Conservation (phyloP, 2,113 vertebrate species). For the Boleophthalmus pectinirostris region DNA sequence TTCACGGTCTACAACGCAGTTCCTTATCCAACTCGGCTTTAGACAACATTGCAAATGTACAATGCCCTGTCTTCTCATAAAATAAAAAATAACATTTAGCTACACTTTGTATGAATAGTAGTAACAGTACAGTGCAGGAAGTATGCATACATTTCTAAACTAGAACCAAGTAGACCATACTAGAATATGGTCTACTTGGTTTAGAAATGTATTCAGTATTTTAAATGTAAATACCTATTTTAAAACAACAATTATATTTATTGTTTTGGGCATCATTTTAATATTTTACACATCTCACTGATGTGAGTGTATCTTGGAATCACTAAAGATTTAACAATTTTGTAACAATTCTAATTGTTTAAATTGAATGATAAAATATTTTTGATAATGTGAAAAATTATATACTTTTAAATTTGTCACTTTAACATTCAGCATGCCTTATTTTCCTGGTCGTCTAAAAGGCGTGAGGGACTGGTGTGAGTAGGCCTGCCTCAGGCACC, state of each 20-base stretch:
- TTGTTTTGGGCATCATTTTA: no score
- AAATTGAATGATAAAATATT: no score
- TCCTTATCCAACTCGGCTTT: background rate
- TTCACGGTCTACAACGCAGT: background rate
- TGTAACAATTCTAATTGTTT: background rate
- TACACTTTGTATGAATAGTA: background rate
- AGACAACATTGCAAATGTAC: background rate
- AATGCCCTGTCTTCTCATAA: background rate
- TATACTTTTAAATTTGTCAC: no score
- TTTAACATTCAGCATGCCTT: no score
- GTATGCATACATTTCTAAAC: no score
- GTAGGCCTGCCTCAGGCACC: background rate
- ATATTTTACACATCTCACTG: background rate
- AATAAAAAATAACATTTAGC: background rate
- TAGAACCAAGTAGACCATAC: no score
- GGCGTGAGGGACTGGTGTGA: background rate
- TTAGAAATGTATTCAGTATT: no score
- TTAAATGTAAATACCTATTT: no score
- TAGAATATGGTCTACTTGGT: no score
- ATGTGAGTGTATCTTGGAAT: background rate
- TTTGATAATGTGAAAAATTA: no score
- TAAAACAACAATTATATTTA: no score
- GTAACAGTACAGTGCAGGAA: no score
- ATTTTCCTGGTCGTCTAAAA: background rate
- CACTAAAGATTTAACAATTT: background rate